Conservation (phyloP, 2,888 invertebrate species). For the Pristionchus maxplancki region DNA sequence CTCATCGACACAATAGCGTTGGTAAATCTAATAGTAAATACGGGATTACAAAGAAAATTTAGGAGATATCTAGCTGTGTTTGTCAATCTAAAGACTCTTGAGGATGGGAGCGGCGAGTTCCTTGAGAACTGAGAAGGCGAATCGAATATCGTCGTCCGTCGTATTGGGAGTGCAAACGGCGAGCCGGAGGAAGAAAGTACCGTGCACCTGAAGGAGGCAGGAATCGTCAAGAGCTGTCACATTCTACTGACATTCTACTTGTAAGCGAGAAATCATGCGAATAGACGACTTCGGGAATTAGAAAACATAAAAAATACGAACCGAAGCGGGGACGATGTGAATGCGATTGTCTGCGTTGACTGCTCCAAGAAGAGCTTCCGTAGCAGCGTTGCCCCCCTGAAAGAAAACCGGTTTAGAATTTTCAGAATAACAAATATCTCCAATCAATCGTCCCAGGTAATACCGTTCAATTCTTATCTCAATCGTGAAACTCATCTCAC, state of each 20-base stretch:
- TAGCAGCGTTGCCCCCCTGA: slow-evolving; percentile 78
- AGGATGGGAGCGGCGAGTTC: slow-evolving; percentile 52
- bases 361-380: slow-evolving; percentile 78
- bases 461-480: neutral
- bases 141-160: slow-evolving; percentile 77
- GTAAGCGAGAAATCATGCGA: too few species aligned
- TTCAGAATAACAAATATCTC: too few species aligned
- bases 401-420: slow-evolving; percentile 43
- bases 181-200: slow-evolving; percentile 79
- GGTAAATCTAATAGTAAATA: too few species aligned
- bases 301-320: too few species aligned
- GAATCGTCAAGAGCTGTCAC: neutral
- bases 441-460: too few species aligned
- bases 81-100: neutral
- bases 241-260: too few species aligned
- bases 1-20: too few species aligned
- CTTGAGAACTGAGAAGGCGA: slow-evolving; percentile 78
- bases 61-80: too few species aligned
- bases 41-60: too few species aligned
- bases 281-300: too few species aligned
- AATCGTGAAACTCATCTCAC: neutral
- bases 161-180: slow-evolving; percentile 79
- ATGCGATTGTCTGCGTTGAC: slow-evolving; percentile 80
- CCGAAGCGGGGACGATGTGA: slow-evolving; percentile 79
- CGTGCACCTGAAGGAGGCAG: slow-evolving; percentile 74